Conservation (phyloP, 2,888 invertebrate genomes). For the Cancer borealis region DNA sequence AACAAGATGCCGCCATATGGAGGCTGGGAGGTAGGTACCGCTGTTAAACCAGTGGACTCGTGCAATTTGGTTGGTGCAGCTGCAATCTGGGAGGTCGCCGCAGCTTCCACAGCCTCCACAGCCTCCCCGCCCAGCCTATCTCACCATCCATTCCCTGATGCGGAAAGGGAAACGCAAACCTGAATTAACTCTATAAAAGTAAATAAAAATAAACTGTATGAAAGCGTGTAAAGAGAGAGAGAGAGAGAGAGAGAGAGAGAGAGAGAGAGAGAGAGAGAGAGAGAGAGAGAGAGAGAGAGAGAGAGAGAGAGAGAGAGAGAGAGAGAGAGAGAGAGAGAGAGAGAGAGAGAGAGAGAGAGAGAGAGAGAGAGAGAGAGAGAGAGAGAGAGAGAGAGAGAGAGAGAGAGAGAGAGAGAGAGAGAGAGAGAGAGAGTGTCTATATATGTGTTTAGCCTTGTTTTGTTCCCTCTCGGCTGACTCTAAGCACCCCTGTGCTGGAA, state of each 20-base stretch:
- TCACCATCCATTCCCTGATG: background rate
- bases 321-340: conserved; percentile 21
- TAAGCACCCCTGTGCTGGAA: background rate
- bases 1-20: conserved; percentile 11
- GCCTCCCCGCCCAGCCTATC: background rate
- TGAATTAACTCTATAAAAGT: background rate
- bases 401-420: conserved; percentile 33
- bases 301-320: conserved; percentile 23
- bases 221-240: background rate
- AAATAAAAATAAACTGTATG: too few relatives aligned
- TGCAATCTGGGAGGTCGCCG: background rate
- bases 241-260: background rate
- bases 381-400: background rate
- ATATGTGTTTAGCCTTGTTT: too few relatives aligned
- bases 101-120: background rate
- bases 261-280: conserved; percentile 52
- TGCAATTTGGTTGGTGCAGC: background rate
- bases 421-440: background rate
- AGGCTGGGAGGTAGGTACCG: background rate
- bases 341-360: background rate
- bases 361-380: conserved; percentile 37
- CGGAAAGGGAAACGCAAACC: background rate
- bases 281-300: conserved; percentile 27
- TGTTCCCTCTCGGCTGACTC: background rate
- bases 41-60: conserved; percentile 9